Evolutionary conservation across 2,888 invertebrate species (phyloP), one percentile per base, ranked within the genome.

Genomic region (Pycnomerus fuliginosus): DNA sequence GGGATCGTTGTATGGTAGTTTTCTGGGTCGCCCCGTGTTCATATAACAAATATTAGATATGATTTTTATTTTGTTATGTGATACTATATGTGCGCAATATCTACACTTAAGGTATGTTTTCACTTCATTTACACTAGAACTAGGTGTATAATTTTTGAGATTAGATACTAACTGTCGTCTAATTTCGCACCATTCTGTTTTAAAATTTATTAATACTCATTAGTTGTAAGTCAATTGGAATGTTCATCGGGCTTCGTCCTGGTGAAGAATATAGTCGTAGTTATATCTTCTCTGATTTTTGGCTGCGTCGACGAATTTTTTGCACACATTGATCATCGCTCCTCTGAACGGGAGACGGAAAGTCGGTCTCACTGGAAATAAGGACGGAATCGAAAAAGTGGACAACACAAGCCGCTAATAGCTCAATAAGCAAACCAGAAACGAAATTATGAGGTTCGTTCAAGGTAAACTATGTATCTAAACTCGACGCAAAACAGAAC

Each of bases 31-130:
- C 55, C 58, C 57, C 56, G 58, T 52, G 49, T 41, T 45, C 25
- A 43, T 58, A 58, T 56, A 56, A 53, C 52, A 51, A 47, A 62
- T 58, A 66, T 58, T 59, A 60, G 67, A 67, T 66, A 67, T 68
- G 67, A 67, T 50, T 50, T 53, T 56, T n/a, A n/a, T n/a, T n/a
- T n/a, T n/a, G n/a, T n/a, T n/a, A 53, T 58, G 64, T 65, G 67
- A 63, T 55, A 59, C 65, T 67, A 67, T 59, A 60, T 66, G 66
- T 65, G 67, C 65, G 64, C 59, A 58, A 58, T 67, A 66, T 64
- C 67, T 68, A 67, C 65, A 68, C 55, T 59, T 56, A 55, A 41
- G n/a, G n/a, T n/a, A 48, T 45, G 36, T 43, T 41, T 48, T 40
- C 58, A 55, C 53, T 56, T 59, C 52, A 48, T 52, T 51, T 56